Conservation (phyloP, 2,797 vertebrate species). For the Rhinoraja longicauda region DNA sequence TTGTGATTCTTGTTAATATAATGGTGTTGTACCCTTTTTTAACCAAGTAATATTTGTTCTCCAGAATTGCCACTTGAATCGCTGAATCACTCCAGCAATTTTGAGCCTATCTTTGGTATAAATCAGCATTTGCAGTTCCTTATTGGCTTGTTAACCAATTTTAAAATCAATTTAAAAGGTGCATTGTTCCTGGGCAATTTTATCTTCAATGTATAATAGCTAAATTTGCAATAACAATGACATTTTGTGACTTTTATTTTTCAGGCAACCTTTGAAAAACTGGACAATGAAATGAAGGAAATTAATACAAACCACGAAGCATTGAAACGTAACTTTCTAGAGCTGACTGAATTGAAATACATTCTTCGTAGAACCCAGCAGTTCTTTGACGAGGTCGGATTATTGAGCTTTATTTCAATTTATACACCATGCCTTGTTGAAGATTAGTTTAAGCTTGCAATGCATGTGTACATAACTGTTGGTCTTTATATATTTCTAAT, state of each 20-base stretch:
- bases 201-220: neutral
- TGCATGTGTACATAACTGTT: neutral
- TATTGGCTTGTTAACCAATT: neutral
- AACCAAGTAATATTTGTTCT: neutral
- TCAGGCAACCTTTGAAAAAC: conserved; percentile 95
- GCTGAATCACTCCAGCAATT: too few species aligned
- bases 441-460: conserved; percentile 12
- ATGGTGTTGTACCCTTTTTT: neutral
- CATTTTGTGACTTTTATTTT: neutral
- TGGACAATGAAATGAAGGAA: conserved; percentile 94
- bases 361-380: conserved; percentile 95
- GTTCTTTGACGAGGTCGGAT: conserved; percentile 95
- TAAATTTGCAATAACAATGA: neutral
- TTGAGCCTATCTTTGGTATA: too few species aligned
- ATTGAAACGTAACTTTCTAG: conserved; percentile 92
- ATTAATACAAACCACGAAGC: conserved; percentile 98
- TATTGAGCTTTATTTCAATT: conserved; percentile 35
- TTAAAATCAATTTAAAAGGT: neutral
- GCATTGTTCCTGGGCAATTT: neutral
- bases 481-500: neutral
- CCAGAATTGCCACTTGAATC: too few species aligned
- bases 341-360: conserved; percentile 92
- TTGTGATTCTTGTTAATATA: neutral
- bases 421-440: neutral
- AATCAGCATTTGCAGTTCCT: neutral